Conservation (phyloP, 1,140 invertebrate genomes). For the Amphibalanus amphitrite region DNA sequence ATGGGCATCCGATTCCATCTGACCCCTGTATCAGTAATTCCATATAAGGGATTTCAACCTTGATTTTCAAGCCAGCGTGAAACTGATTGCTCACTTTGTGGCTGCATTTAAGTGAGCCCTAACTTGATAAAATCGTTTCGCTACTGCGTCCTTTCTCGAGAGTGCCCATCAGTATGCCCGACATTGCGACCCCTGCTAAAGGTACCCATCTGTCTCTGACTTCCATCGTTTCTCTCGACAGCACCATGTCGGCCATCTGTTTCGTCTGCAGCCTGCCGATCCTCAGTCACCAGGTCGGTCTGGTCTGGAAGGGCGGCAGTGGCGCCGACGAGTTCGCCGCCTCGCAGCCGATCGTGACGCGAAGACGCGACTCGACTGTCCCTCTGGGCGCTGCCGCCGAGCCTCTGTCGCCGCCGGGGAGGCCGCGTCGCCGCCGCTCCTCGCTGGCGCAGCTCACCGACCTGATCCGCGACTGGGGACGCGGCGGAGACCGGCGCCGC, state of each 20-base stretch:
- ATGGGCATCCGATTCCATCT: no score
- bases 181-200: no score
- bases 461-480: constrained; percentile 66
- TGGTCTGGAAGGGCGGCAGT: constrained; percentile 81
- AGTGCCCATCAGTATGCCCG: no score
- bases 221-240: constrained; percentile 7
- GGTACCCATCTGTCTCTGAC: background rate
- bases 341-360: no score
- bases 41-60: no score
- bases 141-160: no score
- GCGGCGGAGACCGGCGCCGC: constrained; percentile 26
- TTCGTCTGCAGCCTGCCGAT: constrained; percentile 90
- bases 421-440: constrained; percentile 51
- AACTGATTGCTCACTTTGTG: no score
- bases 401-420: constrained; percentile 40
- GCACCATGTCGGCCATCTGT: constrained; percentile 39
- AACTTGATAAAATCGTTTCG: no score
- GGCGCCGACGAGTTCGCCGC: constrained; percentile 57
- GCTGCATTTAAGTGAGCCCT: no score
- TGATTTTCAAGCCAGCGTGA: no score
- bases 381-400: constrained; percentile 53
- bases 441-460: constrained; percentile 73
- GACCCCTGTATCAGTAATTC: no score
- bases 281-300: constrained; percentile 74
- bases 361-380: constrained; percentile 11